These are phyloP conservation scores for Synergus itoensis DNA, from an alignment of 2,888 invertebrate genomes.

Conservation along the genomic window DNA sequence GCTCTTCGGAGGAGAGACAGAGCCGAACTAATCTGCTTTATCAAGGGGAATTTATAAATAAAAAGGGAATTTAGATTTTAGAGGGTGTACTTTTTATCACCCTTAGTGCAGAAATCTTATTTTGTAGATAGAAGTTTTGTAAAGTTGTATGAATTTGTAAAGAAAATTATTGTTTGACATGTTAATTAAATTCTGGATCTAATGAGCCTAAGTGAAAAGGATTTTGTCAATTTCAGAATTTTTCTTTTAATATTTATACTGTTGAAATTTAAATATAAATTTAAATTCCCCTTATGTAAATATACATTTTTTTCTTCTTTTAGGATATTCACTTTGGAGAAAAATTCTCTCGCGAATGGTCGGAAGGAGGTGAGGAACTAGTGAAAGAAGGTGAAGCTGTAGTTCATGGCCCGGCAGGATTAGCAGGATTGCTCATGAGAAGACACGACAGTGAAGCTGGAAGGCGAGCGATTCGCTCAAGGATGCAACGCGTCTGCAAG, in stretches of 20 bases:
- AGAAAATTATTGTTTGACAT: too few species aligned
- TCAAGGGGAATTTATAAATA: background rate
- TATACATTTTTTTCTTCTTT: background rate
- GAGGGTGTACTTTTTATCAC: background rate
- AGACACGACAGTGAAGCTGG: conserved; percentile 96
- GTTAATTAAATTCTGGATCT: background rate
- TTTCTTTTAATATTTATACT: background rate
- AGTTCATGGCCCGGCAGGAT: conserved; percentile 68
- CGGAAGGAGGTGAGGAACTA: conserved; percentile 89
- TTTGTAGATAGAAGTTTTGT: background rate
- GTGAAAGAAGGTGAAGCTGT: conserved; percentile 81
- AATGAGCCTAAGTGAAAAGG: background rate
- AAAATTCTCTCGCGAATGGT: conserved; percentile 91
- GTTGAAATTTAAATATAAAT: background rate
- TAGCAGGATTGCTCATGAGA: conserved; percentile 85
- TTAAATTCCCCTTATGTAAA: background rate
- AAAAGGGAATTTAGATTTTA: background rate
- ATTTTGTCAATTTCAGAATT: background rate
- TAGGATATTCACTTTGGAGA: conserved; percentile 91
- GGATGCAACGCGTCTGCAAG: conserved; percentile 94
- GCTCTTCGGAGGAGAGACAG: background rate
- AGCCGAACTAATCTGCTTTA: background rate
- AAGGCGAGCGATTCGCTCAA: conserved; percentile 86
- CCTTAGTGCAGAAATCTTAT: background rate
- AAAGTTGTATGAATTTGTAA: background rate